Evolutionary conservation across 2,113 vertebrate genomes (phyloP).

Genomic region (Saiga tatarica): DNA sequence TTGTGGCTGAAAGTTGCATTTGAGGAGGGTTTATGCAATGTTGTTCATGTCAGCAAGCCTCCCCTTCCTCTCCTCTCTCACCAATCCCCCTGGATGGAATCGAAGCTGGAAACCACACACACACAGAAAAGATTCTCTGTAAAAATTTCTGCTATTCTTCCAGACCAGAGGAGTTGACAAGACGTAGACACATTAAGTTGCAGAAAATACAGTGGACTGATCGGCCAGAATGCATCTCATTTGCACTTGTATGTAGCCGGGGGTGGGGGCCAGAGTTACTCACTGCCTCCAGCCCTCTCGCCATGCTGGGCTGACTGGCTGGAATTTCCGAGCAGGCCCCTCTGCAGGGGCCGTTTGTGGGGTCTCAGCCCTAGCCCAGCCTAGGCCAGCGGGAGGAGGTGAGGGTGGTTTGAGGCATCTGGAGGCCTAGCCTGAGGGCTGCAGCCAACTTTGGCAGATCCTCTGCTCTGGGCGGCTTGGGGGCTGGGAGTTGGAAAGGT

Average conservation of each 20-base stretch:
- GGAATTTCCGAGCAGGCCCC: slow-evolving; percentile 25
- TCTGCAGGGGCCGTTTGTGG: background rate
- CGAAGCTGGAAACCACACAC: background rate
- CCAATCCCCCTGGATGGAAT: background rate
- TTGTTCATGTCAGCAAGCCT: background rate
- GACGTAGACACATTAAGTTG: slow-evolving; percentile 48
- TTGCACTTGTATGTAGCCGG: slow-evolving; percentile 36
- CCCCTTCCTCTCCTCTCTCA: background rate
- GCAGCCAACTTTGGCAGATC: background rate
- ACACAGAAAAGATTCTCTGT: background rate
- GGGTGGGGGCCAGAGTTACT: background rate
- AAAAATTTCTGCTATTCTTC: slow-evolving; percentile 36
- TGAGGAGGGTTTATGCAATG: background rate
- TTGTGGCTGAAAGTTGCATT: background rate
- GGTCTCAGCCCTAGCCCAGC: background rate
- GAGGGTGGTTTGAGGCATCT: background rate
- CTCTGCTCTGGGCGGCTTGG: background rate
- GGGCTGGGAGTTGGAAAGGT: background rate
- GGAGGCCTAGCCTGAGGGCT: background rate
- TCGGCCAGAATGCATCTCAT: slow-evolving; percentile 56
- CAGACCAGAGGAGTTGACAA: slow-evolving; percentile 47
- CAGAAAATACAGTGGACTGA: slow-evolving; percentile 50
- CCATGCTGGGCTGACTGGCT: background rate
- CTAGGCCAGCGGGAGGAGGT: background rate
- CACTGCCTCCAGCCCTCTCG: background rate